These are phyloP conservation scores for Setophaga petechia DNA, from an alignment of 2,113 vertebrate species.

Conservation along the genomic window DNA sequence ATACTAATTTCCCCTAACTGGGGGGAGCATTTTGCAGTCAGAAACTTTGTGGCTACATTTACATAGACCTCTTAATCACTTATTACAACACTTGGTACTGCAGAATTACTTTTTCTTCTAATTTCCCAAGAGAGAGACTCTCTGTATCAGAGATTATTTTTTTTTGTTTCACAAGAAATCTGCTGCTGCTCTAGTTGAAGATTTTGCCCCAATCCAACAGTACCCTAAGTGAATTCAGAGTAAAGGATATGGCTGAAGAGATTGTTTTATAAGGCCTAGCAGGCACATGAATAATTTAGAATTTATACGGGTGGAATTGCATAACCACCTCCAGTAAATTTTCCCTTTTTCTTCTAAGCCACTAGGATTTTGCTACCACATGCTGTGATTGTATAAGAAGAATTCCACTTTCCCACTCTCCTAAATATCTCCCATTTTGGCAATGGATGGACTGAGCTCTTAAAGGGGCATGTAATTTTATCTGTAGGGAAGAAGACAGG, in stretches of 20 bases:
- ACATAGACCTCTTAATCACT: not conserved
- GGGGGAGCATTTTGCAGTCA: not conserved
- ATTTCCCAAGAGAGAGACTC: not conserved
- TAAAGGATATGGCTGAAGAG: not conserved
- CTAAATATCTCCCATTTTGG: not conserved
- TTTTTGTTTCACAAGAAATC: not conserved
- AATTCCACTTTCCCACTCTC: not conserved
- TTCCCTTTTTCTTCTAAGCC: not conserved
- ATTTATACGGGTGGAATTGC: not conserved
- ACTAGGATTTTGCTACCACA: not conserved
- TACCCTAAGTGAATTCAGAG: not conserved
- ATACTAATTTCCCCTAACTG: not conserved
- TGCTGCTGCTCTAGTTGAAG: not conserved
- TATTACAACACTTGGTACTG: not conserved
- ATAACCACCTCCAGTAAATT: not conserved
- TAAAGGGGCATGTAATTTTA: not conserved
- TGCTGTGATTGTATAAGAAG: not conserved
- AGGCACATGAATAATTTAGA: constrained; percentile 6
- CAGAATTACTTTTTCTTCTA: not conserved
- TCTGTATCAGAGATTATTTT: not conserved
- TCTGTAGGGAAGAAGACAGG: not conserved
- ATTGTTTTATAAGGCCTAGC: not conserved
- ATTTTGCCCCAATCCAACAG: not conserved
- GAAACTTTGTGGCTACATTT: not conserved
- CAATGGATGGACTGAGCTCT: not conserved